Conservation (phyloP, 2,113 vertebrate species). For the Megaceryle torquata region DNA sequence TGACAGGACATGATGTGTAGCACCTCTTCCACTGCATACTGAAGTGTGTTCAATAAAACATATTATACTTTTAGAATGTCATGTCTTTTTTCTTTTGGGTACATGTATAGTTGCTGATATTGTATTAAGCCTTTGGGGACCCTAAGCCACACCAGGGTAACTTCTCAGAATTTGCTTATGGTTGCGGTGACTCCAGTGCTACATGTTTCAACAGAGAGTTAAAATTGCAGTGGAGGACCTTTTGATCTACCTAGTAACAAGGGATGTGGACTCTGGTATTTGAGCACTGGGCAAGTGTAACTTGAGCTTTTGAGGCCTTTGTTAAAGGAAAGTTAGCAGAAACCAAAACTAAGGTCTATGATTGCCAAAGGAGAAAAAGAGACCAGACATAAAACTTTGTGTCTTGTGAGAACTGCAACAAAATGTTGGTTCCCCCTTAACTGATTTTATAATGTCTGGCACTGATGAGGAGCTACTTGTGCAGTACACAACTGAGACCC, state of each 20-base stretch:
- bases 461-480: background rate
- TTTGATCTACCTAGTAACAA: background rate
- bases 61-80: background rate
- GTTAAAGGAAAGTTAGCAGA: background rate
- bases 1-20: background rate
- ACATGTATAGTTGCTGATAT: background rate
- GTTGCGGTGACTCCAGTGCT: background rate
- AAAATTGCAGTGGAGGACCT: background rate
- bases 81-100: background rate
- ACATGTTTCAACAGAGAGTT: background rate
- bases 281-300: background rate
- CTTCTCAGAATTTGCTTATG: background rate
- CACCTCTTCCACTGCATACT: background rate
- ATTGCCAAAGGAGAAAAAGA: background rate
- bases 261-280: background rate
- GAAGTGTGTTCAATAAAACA: background rate
- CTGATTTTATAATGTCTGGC: background rate
- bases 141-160: background rate
- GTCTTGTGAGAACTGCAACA: background rate
- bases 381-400: background rate
- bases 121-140: background rate
- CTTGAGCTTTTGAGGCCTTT: background rate
- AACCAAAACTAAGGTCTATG: background rate
- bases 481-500: background rate
- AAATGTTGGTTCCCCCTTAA: rapidly evolving